These are phyloP conservation scores for Dromiciops gliroides DNA, from an alignment of 2,113 vertebrate species.

Conservation along the genomic window DNA sequence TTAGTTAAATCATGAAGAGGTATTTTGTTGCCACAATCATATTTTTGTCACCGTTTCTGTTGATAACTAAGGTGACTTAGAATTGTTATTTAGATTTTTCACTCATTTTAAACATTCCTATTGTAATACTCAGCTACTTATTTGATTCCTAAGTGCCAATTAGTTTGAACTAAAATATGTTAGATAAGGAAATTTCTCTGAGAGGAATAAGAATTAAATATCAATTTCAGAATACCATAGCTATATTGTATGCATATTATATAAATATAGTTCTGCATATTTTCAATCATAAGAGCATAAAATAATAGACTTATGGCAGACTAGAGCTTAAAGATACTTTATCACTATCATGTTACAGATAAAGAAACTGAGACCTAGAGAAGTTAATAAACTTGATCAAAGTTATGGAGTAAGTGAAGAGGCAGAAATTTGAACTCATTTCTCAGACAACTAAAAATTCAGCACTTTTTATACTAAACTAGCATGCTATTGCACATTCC, in stretches of 20 bases:
- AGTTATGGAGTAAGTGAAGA: background rate
- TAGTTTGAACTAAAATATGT: background rate
- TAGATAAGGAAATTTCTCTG: background rate
- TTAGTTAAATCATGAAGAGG: background rate
- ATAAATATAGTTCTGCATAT: background rate
- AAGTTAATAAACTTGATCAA: background rate
- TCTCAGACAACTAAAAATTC: background rate
- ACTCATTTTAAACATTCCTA: background rate
- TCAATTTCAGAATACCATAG: no score
- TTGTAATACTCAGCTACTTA: background rate
- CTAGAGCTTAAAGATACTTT: background rate
- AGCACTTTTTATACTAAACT: background rate
- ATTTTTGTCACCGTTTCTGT: background rate
- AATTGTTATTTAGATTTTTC: background rate
- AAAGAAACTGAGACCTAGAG: background rate
- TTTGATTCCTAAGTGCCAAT: background rate
- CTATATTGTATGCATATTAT: background rate
- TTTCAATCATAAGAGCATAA: background rate
- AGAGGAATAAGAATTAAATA: background rate
- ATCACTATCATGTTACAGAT: background rate
- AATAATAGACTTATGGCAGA: background rate
- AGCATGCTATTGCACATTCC: background rate
- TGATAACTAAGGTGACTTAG: background rate
- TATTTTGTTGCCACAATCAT: background rate
- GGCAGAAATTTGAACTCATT: background rate